Evolutionary conservation across 1,140 invertebrate species (phyloP).

Genomic region (Sesamia nonagrioides): DNA sequence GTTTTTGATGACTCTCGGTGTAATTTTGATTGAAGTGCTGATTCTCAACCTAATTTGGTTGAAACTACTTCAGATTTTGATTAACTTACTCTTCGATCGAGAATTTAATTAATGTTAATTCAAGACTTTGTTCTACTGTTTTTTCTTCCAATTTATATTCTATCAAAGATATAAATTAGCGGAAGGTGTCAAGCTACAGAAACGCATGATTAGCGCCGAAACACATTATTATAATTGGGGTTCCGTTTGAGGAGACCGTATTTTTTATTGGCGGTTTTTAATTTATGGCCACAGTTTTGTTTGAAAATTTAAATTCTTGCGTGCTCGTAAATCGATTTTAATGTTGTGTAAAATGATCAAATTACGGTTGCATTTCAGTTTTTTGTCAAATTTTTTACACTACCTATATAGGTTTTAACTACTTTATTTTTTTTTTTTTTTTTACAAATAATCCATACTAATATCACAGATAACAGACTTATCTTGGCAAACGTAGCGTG

Average conservation of each 20-base stretch:
- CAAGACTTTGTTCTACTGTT: too few species aligned
- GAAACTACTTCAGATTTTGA: too few species aligned
- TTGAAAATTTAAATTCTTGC: neutral
- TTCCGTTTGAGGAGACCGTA: conserved; percentile 43
- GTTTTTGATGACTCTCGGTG: too few species aligned
- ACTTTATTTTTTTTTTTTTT: neutral
- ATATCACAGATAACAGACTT: too few species aligned
- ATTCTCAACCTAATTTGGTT: too few species aligned
- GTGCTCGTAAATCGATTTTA: conserved; percentile 9
- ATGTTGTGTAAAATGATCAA: conserved; percentile 21
- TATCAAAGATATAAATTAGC: conserved; percentile 36
- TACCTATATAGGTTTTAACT: too few species aligned
- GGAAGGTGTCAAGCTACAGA: conserved; percentile 71
- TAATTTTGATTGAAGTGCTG: too few species aligned
- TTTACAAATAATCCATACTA: too few species aligned
- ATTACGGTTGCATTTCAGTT: neutral
- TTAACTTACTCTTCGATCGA: too few species aligned
- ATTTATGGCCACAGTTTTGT: conserved; percentile 60
- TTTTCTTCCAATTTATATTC: conserved; percentile 53
- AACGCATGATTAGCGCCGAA: conserved; percentile 69
- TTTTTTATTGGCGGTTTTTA: conserved; percentile 59
- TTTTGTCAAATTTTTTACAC: neutral
- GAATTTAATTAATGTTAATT: too few species aligned
- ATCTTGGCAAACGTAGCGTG: too few species aligned
- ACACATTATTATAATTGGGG: conserved; percentile 71